phyloP scores from a whole-genome alignment of 1,140 invertebrate genomes.

The Schlechtendalia chinensis region DNA sequence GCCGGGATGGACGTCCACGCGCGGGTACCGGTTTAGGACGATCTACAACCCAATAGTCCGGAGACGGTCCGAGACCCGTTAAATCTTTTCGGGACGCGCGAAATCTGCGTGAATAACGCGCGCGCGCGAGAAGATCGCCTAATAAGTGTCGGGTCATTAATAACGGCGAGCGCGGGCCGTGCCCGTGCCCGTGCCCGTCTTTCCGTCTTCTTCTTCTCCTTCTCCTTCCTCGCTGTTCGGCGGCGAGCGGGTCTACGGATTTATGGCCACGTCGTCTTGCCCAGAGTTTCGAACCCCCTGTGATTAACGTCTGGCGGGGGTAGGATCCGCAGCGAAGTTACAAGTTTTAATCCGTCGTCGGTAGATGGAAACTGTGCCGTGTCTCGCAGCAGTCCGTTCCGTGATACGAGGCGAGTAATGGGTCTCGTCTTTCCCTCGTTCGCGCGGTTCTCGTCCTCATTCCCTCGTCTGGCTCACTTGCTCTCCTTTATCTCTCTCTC shows the following conservation, averaged over 20 bases:
- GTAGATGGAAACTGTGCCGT: no score
- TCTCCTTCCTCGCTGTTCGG: background rate
- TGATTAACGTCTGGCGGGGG: background rate
- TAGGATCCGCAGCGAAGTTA: background rate
- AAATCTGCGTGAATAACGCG: constrained; percentile 31
- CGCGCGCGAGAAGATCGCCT: background rate
- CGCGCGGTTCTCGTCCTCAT: no score
- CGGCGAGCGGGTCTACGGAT: no score
- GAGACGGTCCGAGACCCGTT: background rate
- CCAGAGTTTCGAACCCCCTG: background rate
- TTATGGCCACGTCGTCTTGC: constrained; percentile 22
- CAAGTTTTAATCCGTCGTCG: constrained; percentile 13
- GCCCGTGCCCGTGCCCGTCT: background rate
- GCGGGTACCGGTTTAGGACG: no score
- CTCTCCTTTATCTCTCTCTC: no score
- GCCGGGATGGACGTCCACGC: no score
- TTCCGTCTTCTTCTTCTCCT: background rate
- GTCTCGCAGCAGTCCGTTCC: no score
- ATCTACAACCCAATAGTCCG: no score
- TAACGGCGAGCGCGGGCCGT: background rate
- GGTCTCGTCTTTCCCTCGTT: no score
- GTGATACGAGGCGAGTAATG: no score
- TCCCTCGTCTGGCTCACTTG: no score
- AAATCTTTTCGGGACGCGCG: constrained; percentile 12
- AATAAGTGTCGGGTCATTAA: constrained; percentile 37